A percentile compares a stretch with the other conserved stretches of the same genome.
Conservation (phyloP, 2,888 invertebrate species). For the Glomeris marginata region DNA sequence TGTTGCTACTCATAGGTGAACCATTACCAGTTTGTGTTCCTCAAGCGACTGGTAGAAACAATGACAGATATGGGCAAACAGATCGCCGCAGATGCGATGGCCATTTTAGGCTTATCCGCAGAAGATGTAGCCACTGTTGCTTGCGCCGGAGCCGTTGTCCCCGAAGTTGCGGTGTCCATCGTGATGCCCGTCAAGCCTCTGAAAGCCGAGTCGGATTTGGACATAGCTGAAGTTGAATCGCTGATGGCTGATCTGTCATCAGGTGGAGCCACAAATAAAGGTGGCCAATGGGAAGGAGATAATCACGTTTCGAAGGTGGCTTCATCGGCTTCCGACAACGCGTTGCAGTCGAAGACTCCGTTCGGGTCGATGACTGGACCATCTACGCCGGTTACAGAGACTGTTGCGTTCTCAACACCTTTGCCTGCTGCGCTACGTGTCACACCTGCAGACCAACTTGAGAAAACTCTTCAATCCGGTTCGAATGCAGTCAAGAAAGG, state of each 20-base stretch:
- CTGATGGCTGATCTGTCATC: conserved; percentile 56
- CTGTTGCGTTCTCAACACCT: no score
- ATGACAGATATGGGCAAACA: conserved; percentile 63
- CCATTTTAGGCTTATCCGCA: conserved; percentile 42
- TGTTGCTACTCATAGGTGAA: conserved; percentile 35
- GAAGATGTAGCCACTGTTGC: conserved; percentile 17
- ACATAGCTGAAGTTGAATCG: conserved; percentile 57
- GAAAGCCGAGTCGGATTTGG: conserved; percentile 24
- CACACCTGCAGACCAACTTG: no score
- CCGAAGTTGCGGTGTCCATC: conserved; percentile 69
- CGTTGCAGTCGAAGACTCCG: no score
- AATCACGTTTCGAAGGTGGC: no score
- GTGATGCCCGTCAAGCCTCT: conserved; percentile 71
- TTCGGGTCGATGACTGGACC: no score
- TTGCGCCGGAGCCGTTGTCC: conserved; percentile 51
- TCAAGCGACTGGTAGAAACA: conserved; percentile 66
- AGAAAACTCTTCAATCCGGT: conserved; percentile 10
- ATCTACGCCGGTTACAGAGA: no score
- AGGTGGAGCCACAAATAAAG: conserved; percentile 56
- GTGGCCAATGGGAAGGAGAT: no score
- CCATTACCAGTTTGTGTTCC: conserved; percentile 82
- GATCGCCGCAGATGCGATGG: conserved; percentile 57
- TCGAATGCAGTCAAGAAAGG: conserved; percentile 54
- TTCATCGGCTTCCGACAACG: no score
- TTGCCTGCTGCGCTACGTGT: no score